Conservation (phyloP, 2,113 vertebrate species). For the Chloropsis hardwickii region DNA sequence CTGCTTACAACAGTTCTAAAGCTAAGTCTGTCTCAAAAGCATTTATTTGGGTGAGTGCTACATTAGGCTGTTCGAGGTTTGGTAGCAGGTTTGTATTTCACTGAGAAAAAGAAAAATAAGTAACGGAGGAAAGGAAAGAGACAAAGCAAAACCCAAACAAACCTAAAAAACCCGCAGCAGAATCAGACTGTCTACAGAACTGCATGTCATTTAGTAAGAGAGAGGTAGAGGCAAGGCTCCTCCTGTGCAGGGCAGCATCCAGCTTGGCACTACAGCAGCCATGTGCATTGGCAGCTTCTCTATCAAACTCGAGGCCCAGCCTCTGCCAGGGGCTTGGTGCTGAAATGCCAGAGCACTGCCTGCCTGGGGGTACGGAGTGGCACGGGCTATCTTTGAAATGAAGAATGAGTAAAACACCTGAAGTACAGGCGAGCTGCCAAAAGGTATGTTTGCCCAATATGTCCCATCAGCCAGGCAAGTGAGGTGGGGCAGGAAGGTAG, state of each 20-base stretch:
- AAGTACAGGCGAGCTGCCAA: not conserved
- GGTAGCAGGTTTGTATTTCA: not conserved
- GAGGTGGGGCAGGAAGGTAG: not conserved
- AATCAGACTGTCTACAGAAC: not conserved
- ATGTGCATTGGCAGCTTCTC: not conserved
- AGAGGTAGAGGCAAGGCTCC: not conserved
- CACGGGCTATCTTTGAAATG: not conserved
- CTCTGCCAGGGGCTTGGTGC: accelerated
- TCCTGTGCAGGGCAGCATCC: not conserved
- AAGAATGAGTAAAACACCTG: not conserved
- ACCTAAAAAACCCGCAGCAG: accelerated
- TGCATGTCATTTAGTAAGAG: not conserved
- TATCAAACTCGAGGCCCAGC: not conserved
- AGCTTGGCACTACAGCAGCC: not conserved
- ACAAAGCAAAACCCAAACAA: not conserved
- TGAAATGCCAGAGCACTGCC: not conserved
- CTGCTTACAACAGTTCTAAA: not conserved
- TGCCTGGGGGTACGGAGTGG: accelerated
- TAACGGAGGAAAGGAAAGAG: not conserved
- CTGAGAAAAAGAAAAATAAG: not conserved
- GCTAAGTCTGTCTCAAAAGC: not conserved
- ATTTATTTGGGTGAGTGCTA: not conserved
- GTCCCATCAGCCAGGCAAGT: not conserved
- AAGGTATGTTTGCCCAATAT: not conserved
- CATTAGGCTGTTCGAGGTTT: not conserved